phyloP scores from a whole-genome alignment of 2,113 vertebrate genomes.

The Pangasianodon hypophthalmus region DNA sequence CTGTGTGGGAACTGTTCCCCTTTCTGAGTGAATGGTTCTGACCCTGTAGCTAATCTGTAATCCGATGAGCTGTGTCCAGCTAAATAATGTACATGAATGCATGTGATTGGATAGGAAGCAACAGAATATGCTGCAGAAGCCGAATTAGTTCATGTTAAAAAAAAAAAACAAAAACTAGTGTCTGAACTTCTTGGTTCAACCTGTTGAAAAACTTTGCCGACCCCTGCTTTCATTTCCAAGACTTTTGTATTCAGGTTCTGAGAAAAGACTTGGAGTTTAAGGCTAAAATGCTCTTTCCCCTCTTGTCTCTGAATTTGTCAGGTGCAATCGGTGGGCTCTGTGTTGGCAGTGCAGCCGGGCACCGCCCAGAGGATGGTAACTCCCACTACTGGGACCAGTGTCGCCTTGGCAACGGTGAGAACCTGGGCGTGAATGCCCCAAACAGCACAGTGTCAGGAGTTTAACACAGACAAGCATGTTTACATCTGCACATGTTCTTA shows the following conservation, averaged over 20 bases:
- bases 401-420: conserved; percentile 84
- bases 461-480: conserved; percentile 1
- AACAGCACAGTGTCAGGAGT: conserved; percentile 18
- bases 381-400: conserved; percentile 76
- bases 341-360: conserved; percentile 78
- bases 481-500: background rate
- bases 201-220: background rate
- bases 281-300: background rate
- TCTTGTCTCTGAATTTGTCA: conserved; percentile 17
- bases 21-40: background rate
- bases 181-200: background rate
- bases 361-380: conserved; percentile 82
- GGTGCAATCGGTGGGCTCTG: conserved; percentile 64
- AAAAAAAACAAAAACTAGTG: background rate
- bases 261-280: background rate
- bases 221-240: background rate
- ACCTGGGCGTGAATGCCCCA: conserved; percentile 5
- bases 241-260: background rate
- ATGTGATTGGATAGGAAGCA: background rate
- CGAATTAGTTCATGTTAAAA: background rate
- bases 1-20: background rate
- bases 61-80: background rate
- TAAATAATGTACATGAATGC: background rate
- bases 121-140: background rate
- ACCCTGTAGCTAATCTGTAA: background rate